Evolutionary conservation across 2,113 vertebrate species (phyloP), one percentile per base, ranked within the genome.

Genomic region (Zosterops hypoxanthus): DNA sequence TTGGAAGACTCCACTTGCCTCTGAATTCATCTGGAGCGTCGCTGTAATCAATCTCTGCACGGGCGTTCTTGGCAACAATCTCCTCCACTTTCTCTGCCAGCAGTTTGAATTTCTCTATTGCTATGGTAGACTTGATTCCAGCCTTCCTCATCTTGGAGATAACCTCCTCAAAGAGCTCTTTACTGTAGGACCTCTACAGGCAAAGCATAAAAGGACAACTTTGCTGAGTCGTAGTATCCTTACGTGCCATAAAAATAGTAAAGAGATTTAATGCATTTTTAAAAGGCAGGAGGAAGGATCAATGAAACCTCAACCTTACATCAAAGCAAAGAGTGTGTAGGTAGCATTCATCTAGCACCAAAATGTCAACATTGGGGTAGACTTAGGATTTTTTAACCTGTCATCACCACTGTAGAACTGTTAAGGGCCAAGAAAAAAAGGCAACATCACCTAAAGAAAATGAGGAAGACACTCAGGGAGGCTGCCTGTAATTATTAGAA

Each of bases 61-160:
- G 99, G 19, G 99, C 99, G 10, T 99, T 99, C 97, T 98, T 99
- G 85, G 99, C 99, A 33, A 99, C 99, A 7, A 99, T 99, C 96
- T 99, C 99, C 69, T 99, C 99, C 80, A 99, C 99, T 52, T 99
- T 99, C 94, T 99, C 99, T 0, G 98, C 99, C 46, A 99, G 98
- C 89, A 99, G 99, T 94, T 99, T 99, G 95, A 99, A 99, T 97
- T 99, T 99, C 95, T 99, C 99, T 93, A 99, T 99, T 41, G 99
- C 99, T 78, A 99, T 99, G 12, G 99, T 99, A 33, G 99, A 99
- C 68, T 99, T 99, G 96, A 99, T 99, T 55, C 99, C 99, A 49
- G 99, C 99, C 96, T 99, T 99, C 72, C 98, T 99, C 99, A 99
- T 99, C 98, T 99, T 99, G 12, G 98, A 99, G 95, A 99, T 99